Base-by-base conservation (phyloP, 23 tunicate genomes). In the Ascidia mentula region DNA sequence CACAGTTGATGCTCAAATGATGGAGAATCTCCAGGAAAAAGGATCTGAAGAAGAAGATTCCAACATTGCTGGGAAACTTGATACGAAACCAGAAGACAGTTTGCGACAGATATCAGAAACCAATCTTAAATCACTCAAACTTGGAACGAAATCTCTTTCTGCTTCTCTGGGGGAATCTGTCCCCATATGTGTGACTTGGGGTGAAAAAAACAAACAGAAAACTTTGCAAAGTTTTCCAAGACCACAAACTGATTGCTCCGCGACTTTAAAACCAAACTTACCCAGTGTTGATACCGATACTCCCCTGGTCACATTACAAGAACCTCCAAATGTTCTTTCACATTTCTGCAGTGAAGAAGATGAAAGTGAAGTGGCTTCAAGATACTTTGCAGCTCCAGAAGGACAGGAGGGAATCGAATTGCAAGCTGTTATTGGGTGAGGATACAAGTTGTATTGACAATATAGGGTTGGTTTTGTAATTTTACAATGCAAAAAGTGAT, bases 1-100 rank as follows among this genome's bases (percentile, higher is more conserved):
- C 60, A 93, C 93, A 0, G 84, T 92, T 53, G 97, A 92, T 79
- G 85, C 86, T 0, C 40, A 87, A 34, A 79, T 87, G 85, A 92
- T 92, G 91, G 82, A 69, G 35, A 73, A 77, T 33, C 81, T 81
- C 26, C 45, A 53, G 65, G 65, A 28, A 3, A 53, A 53, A 53
- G 4, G 4, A 20, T 3, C 7, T 5, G 65, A 53, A 9, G 65
- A 53, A 53, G 13, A 9, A 53, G 24, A 1, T 53, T 6, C 65
- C 13, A 9, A 26, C 24, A 3, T 5, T 9, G 12, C 65, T 53
- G 24, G 15, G 15, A 12, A 42, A 42, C 53, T 9, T 12, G 53
- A 42, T 42, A 15, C 15, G 15, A 9, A 28, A 26, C 65, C 22
- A 53, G 65, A 53, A 53, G 65, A 53, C 24, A 53, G 28, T 5